phyloP scores from a whole-genome alignment of 2,888 invertebrate species.

The Chelonus formosanus region DNA sequence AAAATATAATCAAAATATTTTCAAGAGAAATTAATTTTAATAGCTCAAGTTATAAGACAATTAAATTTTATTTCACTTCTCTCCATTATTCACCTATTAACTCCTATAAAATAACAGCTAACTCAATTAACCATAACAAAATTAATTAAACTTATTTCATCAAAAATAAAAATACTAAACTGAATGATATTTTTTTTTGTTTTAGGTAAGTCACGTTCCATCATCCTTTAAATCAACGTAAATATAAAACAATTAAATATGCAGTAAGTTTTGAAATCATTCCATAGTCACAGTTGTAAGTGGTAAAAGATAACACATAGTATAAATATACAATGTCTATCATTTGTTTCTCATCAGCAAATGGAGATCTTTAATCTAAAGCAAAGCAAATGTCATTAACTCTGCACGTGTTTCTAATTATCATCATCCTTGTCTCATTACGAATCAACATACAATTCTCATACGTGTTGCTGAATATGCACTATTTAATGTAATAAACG shows the following conservation, averaged over 20 bases:
- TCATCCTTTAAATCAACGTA: background rate
- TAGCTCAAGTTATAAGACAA: no score
- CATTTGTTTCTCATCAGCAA: conserved; percentile 4
- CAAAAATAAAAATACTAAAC: no score
- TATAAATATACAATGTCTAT: background rate
- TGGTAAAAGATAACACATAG: no score
- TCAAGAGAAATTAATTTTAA: no score
- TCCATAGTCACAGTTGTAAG: background rate
- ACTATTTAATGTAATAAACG: no score
- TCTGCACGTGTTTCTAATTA: conserved; percentile 16
- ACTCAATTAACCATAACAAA: background rate
- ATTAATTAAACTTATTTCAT: background rate
- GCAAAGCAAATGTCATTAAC: conserved; percentile 7
- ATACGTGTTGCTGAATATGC: no score
- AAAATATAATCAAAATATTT: no score
- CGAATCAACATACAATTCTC: background rate
- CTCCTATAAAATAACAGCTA: no score
- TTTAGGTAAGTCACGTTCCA: conserved; percentile 7
- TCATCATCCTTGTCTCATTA: background rate
- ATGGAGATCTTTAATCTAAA: background rate
- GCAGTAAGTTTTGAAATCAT: background rate
- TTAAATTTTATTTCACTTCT: no score
- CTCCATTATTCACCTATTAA: no score
- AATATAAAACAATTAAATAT: background rate
- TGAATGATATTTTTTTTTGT: background rate